These are phyloP conservation scores for Drosophila eugracilis DNA, from an alignment of 1,140 invertebrate genomes.

Conservation along the genomic window DNA sequence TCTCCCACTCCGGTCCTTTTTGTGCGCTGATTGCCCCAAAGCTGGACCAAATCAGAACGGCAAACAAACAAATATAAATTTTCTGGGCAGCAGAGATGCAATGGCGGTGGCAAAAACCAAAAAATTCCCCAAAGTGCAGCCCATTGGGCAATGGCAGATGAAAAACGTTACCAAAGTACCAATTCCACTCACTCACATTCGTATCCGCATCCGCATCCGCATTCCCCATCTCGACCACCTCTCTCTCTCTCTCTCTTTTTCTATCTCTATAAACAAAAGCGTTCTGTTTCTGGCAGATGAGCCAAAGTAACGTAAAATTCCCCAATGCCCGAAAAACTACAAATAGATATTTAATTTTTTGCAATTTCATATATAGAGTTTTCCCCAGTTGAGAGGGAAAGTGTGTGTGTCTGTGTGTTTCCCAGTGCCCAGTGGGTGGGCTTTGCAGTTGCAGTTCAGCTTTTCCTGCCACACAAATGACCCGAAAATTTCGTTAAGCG, in stretches of 20 bases:
- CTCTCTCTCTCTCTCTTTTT: too few species aligned
- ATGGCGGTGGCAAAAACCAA: constrained; percentile 25
- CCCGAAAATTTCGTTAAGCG: constrained; percentile 40
- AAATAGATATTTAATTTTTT: constrained; percentile 82
- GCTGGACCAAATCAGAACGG: constrained; percentile 57
- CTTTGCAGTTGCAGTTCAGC: constrained; percentile 11
- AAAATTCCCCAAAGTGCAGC: constrained; percentile 49
- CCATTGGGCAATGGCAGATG: constrained; percentile 35
- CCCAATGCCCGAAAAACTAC: constrained; percentile 43
- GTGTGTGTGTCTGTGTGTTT: too few species aligned
- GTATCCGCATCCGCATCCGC: not conserved
- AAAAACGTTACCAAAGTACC: constrained; percentile 51
- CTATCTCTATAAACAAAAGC: not conserved
- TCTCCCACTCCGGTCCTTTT: constrained; percentile 13
- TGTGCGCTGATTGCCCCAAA: constrained; percentile 48
- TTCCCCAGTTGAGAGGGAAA: constrained; percentile 22
- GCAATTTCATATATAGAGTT: constrained; percentile 50
- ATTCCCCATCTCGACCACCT: not conserved
- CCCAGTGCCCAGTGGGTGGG: constrained; percentile 1
- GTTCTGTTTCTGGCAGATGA: constrained; percentile 16
- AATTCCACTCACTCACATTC: constrained; percentile 20
- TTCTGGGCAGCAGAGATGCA: constrained; percentile 15
- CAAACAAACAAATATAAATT: constrained; percentile 76
- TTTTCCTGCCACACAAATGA: constrained; percentile 31
- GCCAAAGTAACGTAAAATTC: constrained; percentile 44